A percentile compares a stretch with the other conserved stretches of the same genome.
phyloP scores from a whole-genome alignment of 2,888 invertebrate genomes.

The Gisinianus flammeolus region DNA sequence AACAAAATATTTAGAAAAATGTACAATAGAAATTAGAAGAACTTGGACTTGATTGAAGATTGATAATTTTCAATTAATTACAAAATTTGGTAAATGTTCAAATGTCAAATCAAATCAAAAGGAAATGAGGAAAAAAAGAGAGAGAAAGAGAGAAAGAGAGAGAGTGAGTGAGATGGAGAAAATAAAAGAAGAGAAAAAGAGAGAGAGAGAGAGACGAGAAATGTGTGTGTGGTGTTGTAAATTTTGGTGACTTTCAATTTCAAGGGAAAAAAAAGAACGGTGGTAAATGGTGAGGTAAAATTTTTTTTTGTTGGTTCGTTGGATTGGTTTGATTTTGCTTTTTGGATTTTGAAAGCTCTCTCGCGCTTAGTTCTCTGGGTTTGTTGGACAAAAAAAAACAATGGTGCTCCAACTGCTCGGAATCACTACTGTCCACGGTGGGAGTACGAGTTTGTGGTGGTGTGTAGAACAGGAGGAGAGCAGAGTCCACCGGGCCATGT shows the following conservation, averaged over 20 bases:
- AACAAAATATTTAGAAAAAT: neutral
- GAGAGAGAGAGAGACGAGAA: neutral
- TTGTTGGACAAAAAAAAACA: constrained; percentile 9
- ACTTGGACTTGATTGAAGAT: no score
- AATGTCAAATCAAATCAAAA: neutral
- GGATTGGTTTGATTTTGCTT: neutral
- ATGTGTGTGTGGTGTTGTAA: no score
- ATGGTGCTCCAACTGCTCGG: constrained; percentile 6
- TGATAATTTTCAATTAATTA: no score
- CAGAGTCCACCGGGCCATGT: constrained; percentile 52
- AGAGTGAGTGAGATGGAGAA: neutral
- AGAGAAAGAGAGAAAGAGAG: neutral
- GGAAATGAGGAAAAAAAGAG: neutral
- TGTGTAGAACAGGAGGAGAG: constrained; percentile 29
- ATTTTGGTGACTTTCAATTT: no score
- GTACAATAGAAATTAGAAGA: no score
- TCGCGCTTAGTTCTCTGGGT: neutral
- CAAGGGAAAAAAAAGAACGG: no score
- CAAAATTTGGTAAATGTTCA: no score
- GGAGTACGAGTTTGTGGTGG: neutral
- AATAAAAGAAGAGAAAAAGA: neutral
- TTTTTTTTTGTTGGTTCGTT: neutral
- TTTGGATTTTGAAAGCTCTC: neutral
- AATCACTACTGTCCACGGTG: neutral
- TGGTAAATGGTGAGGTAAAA: no score